phyloP scores from a whole-genome alignment of 2,797 vertebrate species.

The Pantherophis vulpinus region DNA sequence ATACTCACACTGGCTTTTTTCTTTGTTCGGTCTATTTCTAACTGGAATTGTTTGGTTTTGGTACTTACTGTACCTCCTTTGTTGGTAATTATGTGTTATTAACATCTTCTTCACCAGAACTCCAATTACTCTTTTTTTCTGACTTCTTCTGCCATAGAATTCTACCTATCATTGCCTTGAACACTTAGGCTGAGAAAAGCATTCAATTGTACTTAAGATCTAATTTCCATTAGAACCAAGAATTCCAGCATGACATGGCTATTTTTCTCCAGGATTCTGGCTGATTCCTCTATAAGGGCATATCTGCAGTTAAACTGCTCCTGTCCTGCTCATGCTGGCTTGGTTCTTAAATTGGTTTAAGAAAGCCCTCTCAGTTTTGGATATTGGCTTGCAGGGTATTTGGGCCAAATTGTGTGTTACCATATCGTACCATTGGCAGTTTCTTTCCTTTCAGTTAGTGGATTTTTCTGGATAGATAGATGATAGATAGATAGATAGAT shows the following conservation, averaged over 20 bases:
- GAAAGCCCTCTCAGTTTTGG: neutral
- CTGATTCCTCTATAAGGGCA: neutral
- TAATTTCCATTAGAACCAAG: neutral
- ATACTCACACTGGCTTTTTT: neutral
- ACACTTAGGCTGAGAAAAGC: neutral
- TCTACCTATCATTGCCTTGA: neutral
- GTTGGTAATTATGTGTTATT: neutral
- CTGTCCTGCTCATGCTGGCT: neutral
- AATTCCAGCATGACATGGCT: neutral
- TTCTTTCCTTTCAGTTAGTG: neutral
- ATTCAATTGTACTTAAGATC: neutral
- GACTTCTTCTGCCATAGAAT: neutral
- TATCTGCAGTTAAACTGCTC: neutral
- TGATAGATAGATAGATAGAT: no score
- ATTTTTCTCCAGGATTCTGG: neutral
- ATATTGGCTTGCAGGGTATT: neutral
- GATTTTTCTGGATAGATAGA: neutral
- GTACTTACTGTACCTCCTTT: neutral
- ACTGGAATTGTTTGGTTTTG: neutral
- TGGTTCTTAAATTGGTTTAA: neutral
- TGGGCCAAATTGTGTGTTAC: neutral
- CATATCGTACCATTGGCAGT: neutral
- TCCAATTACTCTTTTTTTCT: neutral
- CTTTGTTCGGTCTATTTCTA: neutral
- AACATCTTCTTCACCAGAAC: neutral